These are phyloP conservation scores for Eurytoma adleriae DNA, from an alignment of 2,888 invertebrate genomes.

Conservation along the genomic window DNA sequence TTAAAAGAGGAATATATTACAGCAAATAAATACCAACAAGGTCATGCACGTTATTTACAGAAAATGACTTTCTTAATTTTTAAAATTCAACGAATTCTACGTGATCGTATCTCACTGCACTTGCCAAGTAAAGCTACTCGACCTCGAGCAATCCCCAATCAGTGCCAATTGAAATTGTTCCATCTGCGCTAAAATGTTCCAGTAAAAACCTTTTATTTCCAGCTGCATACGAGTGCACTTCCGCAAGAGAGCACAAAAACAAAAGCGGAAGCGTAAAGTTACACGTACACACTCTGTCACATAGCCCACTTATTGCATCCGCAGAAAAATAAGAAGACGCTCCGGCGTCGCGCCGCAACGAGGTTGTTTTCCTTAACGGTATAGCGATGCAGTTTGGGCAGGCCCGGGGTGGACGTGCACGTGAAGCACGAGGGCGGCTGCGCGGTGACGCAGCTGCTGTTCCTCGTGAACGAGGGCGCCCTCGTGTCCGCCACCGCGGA, in stretches of 20 bases:
- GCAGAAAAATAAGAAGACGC: not conserved
- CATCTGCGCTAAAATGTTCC: not conserved
- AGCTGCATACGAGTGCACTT: too few relatives aligned
- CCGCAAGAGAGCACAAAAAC: too few relatives aligned
- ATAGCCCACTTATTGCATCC: not conserved
- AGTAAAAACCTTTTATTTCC: not conserved
- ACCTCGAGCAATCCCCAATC: too few relatives aligned
- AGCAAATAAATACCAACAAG: too few relatives aligned
- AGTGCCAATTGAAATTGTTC: too few relatives aligned
- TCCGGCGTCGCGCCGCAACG: not conserved
- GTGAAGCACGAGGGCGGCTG: conserved; percentile 89
- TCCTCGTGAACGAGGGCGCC: conserved; percentile 98
- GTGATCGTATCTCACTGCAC: too few relatives aligned
- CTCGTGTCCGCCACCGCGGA: conserved; percentile 97
- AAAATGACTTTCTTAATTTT: too few relatives aligned
- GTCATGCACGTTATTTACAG: too few relatives aligned
- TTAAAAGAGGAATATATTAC: too few relatives aligned
- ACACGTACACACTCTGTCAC: not conserved
- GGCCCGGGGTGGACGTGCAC: conserved; percentile 97
- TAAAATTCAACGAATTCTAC: too few relatives aligned
- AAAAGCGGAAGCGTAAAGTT: not conserved
- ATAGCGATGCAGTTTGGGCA: conserved; percentile 85
- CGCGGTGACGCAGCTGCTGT: conserved; percentile 93
- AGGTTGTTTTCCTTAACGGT: conserved; percentile 72
- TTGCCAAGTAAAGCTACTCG: too few relatives aligned